Conservation (phyloP, 2,113 vertebrate species). For the Dolichallabes microphthalmus region DNA sequence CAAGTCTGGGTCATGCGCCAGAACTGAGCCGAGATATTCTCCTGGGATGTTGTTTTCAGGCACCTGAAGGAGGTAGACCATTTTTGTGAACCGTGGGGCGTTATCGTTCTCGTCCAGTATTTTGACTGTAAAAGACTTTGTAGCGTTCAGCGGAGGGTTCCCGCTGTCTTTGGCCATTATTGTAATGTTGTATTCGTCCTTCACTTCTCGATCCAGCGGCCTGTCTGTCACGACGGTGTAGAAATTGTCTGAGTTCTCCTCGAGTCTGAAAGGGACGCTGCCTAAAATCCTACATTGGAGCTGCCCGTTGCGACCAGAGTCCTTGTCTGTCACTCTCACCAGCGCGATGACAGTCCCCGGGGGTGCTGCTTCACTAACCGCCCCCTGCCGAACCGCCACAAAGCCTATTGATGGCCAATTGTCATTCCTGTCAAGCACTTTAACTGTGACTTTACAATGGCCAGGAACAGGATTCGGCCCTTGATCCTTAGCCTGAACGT, state of each 20-base stretch:
- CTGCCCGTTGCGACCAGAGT: slow-evolving; percentile 93
- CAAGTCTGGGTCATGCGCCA: slow-evolving; percentile 93
- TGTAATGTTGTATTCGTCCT: slow-evolving; percentile 96
- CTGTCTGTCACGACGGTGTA: slow-evolving; percentile 95
- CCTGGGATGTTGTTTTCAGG: slow-evolving; percentile 98
- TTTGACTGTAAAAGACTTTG: slow-evolving; percentile 92
- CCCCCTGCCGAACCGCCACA: slow-evolving; percentile 95
- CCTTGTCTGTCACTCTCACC: slow-evolving; percentile 92
- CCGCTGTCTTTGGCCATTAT: slow-evolving; percentile 95
- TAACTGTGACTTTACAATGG: slow-evolving; percentile 96
- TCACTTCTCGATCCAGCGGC: slow-evolving; percentile 87
- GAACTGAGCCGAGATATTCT: slow-evolving; percentile 91
- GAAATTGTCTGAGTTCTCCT: slow-evolving; percentile 97
- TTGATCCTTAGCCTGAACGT: slow-evolving; percentile 92
- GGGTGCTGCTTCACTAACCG: slow-evolving; percentile 94
- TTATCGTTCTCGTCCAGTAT: slow-evolving; percentile 98
- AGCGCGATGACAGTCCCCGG: slow-evolving; percentile 94
- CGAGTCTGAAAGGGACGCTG: slow-evolving; percentile 88
- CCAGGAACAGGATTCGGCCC: slow-evolving; percentile 97
- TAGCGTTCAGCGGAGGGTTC: slow-evolving; percentile 89
- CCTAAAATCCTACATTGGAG: slow-evolving; percentile 93
- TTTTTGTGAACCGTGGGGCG: slow-evolving; percentile 90
- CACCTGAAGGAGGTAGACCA: slow-evolving; percentile 93
- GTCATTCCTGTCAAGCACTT: slow-evolving; percentile 94
- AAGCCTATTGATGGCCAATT: slow-evolving; percentile 94